A percentile compares a stretch with the other conserved stretches of the same genome.
phyloP scores from a whole-genome alignment of 1,140 invertebrate genomes.

The Papilio glaucus region DNA sequence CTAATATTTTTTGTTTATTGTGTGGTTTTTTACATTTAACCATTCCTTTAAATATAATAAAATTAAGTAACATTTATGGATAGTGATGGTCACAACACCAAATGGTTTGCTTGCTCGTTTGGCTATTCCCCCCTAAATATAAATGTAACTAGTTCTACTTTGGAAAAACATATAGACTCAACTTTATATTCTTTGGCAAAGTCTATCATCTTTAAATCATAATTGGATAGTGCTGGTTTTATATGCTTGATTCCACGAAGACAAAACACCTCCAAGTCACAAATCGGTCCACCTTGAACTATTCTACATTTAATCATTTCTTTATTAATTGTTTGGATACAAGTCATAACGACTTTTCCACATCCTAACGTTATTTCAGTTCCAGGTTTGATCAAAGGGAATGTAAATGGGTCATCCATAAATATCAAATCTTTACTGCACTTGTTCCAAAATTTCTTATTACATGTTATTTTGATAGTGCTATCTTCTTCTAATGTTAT shows the following conservation, averaged over 20 bases:
- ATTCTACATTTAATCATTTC: conserved; percentile 46
- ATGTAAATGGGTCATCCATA: conserved; percentile 49
- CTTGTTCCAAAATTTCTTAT: conserved; percentile 41
- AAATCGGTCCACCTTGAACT: conserved; percentile 34
- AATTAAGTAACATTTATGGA: no score
- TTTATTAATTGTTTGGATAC: conserved; percentile 44
- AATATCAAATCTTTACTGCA: conserved; percentile 44
- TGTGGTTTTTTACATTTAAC: no score
- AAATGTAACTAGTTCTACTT: no score
- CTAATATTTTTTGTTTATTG: no score
- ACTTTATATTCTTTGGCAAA: conserved; percentile 52
- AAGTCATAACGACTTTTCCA: conserved; percentile 43
- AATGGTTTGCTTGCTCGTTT: no score
- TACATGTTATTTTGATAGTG: conserved; percentile 45
- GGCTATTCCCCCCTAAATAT: no score
- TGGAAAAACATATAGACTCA: neutral
- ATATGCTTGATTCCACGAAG: conserved; percentile 44
- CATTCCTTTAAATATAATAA: no score
- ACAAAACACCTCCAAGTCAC: conserved; percentile 41
- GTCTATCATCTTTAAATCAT: conserved; percentile 45
- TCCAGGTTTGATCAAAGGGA: conserved; percentile 42
- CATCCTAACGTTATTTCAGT: conserved; percentile 46
- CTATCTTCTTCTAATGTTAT: conserved; percentile 4
- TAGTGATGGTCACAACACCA: no score
- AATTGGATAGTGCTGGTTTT: conserved; percentile 42